Evolutionary conservation across 2,113 vertebrate species (phyloP).

Genomic region (Cricetomys ansorgei): DNA sequence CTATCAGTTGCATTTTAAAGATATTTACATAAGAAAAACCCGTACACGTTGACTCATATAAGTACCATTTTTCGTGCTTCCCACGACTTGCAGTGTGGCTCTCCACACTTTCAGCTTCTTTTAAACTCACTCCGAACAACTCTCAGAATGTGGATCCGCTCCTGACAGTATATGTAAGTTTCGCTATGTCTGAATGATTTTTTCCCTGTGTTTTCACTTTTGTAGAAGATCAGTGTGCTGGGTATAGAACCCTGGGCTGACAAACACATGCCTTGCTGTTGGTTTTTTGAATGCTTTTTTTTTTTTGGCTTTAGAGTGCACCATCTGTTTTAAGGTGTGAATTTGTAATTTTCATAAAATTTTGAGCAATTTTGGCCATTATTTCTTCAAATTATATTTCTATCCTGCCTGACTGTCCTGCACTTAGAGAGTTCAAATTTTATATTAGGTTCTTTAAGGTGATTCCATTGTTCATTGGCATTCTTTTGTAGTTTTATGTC

Average conservation of each 20-base stretch:
- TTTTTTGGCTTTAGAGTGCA: neutral
- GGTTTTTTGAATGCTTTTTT: neutral
- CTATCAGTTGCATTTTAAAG: neutral
- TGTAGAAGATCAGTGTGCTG: neutral
- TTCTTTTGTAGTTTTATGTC: neutral
- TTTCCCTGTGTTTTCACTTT: neutral
- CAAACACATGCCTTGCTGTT: neutral
- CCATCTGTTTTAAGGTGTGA: neutral
- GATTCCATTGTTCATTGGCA: neutral
- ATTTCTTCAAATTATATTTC: constrained; percentile 18
- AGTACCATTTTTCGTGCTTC: neutral
- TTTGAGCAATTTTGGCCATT: neutral
- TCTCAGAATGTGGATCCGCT: neutral
- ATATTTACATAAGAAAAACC: neutral
- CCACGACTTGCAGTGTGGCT: neutral
- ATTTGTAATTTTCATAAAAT: neutral
- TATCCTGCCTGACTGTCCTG: neutral
- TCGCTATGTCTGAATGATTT: neutral
- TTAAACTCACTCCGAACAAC: neutral
- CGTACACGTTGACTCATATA: neutral
- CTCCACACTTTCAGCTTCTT: constrained; percentile 8
- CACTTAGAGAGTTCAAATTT: neutral
- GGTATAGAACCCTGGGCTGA: neutral
- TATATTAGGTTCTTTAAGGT: neutral
- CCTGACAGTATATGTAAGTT: neutral